Percentiles rank a stretch among this genome's conserved stretches.
These are phyloP conservation scores for Vultur gryphus DNA, from an alignment of 2,797 vertebrate species.

Conservation along the genomic window DNA sequence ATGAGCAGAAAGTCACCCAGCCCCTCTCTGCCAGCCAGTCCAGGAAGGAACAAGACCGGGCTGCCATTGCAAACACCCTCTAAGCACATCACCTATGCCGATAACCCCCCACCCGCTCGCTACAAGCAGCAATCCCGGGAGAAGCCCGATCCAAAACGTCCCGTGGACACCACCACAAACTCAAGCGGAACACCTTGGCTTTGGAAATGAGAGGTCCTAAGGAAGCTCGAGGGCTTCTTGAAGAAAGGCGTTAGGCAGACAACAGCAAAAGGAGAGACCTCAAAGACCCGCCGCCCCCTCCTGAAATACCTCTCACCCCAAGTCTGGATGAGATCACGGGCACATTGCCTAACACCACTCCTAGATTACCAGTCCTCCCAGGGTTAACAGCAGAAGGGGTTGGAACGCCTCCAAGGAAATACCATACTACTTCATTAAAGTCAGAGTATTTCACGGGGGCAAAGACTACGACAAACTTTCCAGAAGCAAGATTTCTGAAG, in stretches of 20 bases:
- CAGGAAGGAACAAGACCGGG: background rate
- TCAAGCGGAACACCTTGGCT: background rate
- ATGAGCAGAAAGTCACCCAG: background rate
- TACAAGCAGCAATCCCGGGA: background rate
- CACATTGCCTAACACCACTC: background rate
- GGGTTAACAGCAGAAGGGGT: background rate
- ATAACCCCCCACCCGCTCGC: background rate
- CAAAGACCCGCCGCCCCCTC: background rate
- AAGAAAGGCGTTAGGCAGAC: background rate
- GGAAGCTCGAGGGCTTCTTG: background rate
- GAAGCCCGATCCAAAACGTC: background rate
- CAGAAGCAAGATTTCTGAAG: background rate
- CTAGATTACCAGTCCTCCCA: background rate
- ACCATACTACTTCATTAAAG: background rate
- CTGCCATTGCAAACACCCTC: background rate
- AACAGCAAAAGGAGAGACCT: background rate
- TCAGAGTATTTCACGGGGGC: background rate
- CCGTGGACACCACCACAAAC: background rate
- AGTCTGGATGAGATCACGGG: background rate
- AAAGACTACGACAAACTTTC: background rate
- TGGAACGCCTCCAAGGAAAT: background rate
- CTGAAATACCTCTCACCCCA: background rate
- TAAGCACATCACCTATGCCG: background rate
- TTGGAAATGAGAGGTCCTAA: background rate
- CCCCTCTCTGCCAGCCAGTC: background rate